phyloP scores from a whole-genome alignment of 2,113 vertebrate genomes.

The Melanocharis versteri region DNA sequence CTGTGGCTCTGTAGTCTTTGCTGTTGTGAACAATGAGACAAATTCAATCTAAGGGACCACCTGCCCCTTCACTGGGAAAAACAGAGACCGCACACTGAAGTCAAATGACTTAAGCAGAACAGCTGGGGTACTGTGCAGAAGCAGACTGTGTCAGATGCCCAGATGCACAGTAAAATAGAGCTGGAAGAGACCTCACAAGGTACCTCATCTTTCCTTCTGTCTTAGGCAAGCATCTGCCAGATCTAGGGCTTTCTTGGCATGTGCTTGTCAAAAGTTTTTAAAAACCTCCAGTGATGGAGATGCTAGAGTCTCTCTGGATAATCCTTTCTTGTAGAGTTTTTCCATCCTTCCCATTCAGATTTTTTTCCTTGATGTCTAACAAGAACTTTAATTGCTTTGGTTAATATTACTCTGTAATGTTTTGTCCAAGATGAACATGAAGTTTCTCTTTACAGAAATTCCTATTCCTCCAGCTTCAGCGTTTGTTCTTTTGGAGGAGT shows the following conservation, averaged over 20 bases:
- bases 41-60: not conserved
- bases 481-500: not conserved
- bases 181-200: not conserved
- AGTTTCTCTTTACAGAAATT: not conserved
- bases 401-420: not conserved
- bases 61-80: not conserved
- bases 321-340: not conserved
- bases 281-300: not conserved
- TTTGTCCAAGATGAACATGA: not conserved
- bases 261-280: not conserved
- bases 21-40: not conserved
- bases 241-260: not conserved
- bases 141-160: not conserved
- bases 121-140: not conserved
- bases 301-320: not conserved
- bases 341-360: not conserved
- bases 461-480: not conserved
- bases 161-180: not conserved
- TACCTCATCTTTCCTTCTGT: not conserved
- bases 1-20: not conserved
- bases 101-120: not conserved
- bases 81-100: not conserved
- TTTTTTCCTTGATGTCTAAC: not conserved
- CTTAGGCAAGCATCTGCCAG: not conserved
- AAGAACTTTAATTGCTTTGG: not conserved